Evolutionary conservation across 2,113 vertebrate species (phyloP).

Genomic region (Gobiocypris rarus): DNA sequence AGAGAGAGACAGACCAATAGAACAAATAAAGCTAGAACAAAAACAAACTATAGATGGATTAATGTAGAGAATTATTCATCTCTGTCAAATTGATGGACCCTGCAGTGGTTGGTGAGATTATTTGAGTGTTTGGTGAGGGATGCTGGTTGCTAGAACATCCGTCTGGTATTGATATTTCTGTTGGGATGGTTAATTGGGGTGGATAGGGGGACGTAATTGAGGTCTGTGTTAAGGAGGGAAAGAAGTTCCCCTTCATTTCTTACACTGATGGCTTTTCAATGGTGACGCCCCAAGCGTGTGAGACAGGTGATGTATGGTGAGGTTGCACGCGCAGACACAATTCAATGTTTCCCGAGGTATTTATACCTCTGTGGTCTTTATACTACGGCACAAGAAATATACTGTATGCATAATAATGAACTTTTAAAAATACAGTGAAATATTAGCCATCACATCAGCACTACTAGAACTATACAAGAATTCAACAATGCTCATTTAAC

Average conservation of each 20-base stretch:
- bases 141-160: constrained; percentile 68
- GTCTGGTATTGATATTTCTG: constrained; percentile 76
- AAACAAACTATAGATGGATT: constrained; percentile 34
- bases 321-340: constrained; percentile 17
- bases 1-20: too few relatives aligned
- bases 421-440: background rate
- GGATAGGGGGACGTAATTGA: constrained; percentile 77
- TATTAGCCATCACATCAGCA: constrained; percentile 1
- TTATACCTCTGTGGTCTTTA: constrained; percentile 2
- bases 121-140: constrained; percentile 61
- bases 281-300: constrained; percentile 7
- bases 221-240: constrained; percentile 59
- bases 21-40: background rate
- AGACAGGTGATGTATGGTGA: constrained; percentile 16
- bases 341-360: constrained; percentile 25
- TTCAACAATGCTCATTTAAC: too few relatives aligned
- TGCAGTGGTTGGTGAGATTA: constrained; percentile 43
- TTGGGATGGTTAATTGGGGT: constrained; percentile 76
- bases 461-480: background rate
- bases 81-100: constrained; percentile 47
- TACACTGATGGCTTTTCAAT: constrained; percentile 41
- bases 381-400: background rate
- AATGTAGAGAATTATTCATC: constrained; percentile 2
- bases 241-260: constrained; percentile 50
- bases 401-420: background rate